Evolutionary conservation across 1,140 invertebrate genomes (phyloP).

Genomic region (Alviniconcha marisindica): DNA sequence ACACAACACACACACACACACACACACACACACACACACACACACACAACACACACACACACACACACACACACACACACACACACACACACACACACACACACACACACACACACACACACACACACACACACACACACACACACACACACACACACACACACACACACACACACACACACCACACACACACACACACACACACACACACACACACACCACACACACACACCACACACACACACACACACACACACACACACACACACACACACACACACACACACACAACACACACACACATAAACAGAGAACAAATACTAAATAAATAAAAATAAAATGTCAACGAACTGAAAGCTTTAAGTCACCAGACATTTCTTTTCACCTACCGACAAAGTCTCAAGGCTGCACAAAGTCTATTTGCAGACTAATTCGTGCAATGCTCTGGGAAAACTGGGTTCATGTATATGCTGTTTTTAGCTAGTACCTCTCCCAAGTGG

Average conservation of each 20-base stretch:
- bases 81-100: not conserved
- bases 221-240: not conserved
- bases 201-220: not conserved
- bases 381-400: too few relatives aligned
- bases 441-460: too few relatives aligned
- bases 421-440: too few relatives aligned
- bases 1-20: not conserved
- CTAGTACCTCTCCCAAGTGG: too few relatives aligned
- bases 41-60: not conserved
- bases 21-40: not conserved
- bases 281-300: too few relatives aligned
- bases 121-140: not conserved
- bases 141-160: not conserved
- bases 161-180: conserved; percentile 1
- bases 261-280: too few relatives aligned
- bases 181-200: not conserved
- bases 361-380: too few relatives aligned
- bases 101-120: not conserved
- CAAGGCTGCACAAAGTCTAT: too few relatives aligned
- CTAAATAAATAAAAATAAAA: too few relatives aligned
- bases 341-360: too few relatives aligned
- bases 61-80: not conserved
- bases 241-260: not conserved
- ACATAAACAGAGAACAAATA: too few relatives aligned
- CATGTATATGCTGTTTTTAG: too few relatives aligned